These are phyloP conservation scores for Melanotaenia maccullochi DNA, from an alignment of 2,797 vertebrate genomes.

Conservation along the genomic window DNA sequence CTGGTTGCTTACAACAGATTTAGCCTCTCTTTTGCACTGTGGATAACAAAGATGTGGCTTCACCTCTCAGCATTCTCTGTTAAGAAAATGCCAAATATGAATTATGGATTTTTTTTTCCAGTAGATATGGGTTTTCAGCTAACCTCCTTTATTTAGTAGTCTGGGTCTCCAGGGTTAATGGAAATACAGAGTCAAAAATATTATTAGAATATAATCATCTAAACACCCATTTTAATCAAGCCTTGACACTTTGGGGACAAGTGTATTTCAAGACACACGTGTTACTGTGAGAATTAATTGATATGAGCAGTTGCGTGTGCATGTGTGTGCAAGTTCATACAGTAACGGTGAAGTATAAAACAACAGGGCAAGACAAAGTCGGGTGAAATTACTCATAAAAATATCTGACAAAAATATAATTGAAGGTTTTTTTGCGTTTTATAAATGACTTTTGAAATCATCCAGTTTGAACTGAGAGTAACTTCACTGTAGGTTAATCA, in stretches of 20 bases:
- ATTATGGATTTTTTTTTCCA: background rate
- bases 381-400: slow-evolving; percentile 7
- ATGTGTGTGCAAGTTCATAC: slow-evolving; percentile 19
- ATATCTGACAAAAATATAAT: slow-evolving; percentile 11
- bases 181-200: slow-evolving; percentile 48
- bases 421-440: background rate
- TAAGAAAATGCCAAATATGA: slow-evolving; percentile 1
- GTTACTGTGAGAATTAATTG: slow-evolving; percentile 73
- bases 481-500: background rate
- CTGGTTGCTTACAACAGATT: slow-evolving; percentile 23
- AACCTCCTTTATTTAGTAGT: slow-evolving; percentile 28
- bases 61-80: background rate
- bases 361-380: slow-evolving; percentile 25
- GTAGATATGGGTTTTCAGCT: slow-evolving; percentile 5
- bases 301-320: slow-evolving; percentile 27
- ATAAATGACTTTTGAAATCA: slow-evolving; percentile 3
- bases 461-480: slow-evolving; percentile 2
- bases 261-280: slow-evolving; percentile 59
- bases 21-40: slow-evolving; percentile 24
- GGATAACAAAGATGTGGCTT: background rate
- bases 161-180: slow-evolving; percentile 53
- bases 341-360: slow-evolving; percentile 18
- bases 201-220: slow-evolving; percentile 69
- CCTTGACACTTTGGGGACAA: slow-evolving; percentile 59
- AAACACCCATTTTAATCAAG: slow-evolving; percentile 66